Conservation (phyloP, 2,797 vertebrate species). For the Enteromius mattozi region DNA sequence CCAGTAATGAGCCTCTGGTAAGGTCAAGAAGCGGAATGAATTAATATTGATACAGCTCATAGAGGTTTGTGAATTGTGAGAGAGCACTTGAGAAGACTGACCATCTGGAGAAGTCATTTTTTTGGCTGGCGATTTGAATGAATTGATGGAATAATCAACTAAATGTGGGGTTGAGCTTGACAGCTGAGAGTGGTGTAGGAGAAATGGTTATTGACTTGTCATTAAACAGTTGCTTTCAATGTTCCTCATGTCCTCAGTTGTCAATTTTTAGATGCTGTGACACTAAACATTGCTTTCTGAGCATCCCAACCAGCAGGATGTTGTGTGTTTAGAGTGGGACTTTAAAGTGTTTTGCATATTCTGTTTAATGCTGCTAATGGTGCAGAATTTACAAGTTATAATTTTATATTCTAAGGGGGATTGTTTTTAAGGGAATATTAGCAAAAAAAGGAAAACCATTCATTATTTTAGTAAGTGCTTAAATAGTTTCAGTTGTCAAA, state of each 20-base stretch:
- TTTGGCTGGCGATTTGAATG: conserved; percentile 2
- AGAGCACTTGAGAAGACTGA: conserved; percentile 2
- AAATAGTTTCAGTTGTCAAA: neutral
- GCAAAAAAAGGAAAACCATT: neutral
- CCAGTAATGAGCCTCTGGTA: conserved; percentile 38
- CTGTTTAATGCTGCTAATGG: neutral
- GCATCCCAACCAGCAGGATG: neutral
- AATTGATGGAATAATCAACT: conserved; percentile 10
- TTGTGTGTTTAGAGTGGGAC: neutral
- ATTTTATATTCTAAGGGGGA: neutral
- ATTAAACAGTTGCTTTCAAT: neutral
- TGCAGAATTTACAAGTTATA: neutral
- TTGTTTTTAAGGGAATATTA: too few relatives aligned
- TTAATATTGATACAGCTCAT: conserved; percentile 50
- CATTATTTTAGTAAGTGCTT: neutral
- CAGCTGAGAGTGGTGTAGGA: neutral
- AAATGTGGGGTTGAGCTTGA: neutral
- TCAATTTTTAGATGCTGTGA: neutral
- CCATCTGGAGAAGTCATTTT: neutral
- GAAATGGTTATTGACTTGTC: neutral
- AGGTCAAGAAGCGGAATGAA: conserved; percentile 47
- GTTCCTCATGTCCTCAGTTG: neutral
- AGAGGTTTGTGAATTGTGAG: conserved; percentile 1
- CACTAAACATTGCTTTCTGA: neutral
- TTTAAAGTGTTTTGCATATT: neutral